Evolutionary conservation across 2,113 vertebrate genomes (phyloP).

Genomic region (Otis tarda): DNA sequence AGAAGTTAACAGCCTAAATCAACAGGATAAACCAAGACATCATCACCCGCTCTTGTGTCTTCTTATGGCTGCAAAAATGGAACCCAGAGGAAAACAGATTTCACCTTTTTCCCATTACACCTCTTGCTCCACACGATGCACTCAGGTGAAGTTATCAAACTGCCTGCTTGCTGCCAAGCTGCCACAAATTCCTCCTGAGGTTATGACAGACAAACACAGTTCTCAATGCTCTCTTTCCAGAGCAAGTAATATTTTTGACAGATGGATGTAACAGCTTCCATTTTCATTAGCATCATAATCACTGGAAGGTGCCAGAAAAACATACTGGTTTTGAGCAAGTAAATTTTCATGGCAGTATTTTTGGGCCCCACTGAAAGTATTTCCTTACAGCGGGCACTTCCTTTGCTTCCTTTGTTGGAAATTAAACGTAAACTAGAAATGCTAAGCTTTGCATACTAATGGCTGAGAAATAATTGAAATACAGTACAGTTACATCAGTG

Average conservation of each 20-base stretch:
- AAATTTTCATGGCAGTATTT: neutral
- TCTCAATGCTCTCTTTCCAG: neutral
- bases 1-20: neutral
- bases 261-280: slow-evolving; percentile 1
- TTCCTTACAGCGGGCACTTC: neutral
- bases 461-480: slow-evolving; percentile 1
- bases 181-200: neutral
- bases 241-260: neutral
- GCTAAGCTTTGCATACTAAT: neutral
- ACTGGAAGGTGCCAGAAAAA: neutral
- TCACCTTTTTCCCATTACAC: neutral
- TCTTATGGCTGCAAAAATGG: neutral
- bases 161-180: neutral
- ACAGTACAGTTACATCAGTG: neutral
- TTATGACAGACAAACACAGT: neutral
- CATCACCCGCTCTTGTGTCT: neutral
- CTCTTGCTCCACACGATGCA: neutral
- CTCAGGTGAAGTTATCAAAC: neutral
- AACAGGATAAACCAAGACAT: neutral
- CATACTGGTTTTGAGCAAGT: neutral
- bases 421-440: neutral
- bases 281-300: slow-evolving; percentile 21
- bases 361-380: neutral
- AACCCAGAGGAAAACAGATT: neutral
- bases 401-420: neutral